Base-by-base conservation (phyloP, 2,797 vertebrate genomes). In the Sebastes minor region DNA sequence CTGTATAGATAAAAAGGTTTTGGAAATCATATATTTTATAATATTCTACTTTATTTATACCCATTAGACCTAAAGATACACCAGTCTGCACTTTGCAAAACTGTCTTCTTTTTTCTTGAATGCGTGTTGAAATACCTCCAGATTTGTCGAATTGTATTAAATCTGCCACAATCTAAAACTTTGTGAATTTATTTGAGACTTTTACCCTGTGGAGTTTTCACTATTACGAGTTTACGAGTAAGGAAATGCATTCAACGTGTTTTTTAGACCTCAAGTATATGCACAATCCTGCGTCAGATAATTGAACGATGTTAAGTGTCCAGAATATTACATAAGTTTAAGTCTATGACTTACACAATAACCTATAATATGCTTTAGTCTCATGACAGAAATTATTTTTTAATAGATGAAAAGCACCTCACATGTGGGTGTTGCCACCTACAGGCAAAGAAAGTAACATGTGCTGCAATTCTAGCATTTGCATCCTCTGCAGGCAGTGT, bases 21-120 rank as follows among this genome's bases (percentile, higher is more conserved):
- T 89, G 76, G 71, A 87, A 88, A 85, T 80, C 49, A 18, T 72
- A 32, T 81, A 82, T 94, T 91, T 94, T 93, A 74, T 94, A 85
- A 79, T 64, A 67, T 80, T 30, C 42, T 84, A 66, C 80, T 90
- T 88, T 85, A 86, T 94, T 90, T 94, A 76, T 89, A 89, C 57
- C 72, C 52, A 70, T 46, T 71, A 53, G 12, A 79, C 23, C 42
- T 81, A 49, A 35, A 55, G 7, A 69, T 77, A 64, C 49, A 82
- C 23, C 59, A 55, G 55, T 84, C 74, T 82, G 33, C 78, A 84
- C 77, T 90, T 90, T 88, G 70, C 83, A 82, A 78, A 86, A 8
- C 16, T 76, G 38, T 78, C 20, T 80, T 66, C 25, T 81, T 67
- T 74, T 82, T 77, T 55, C 60, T 82, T 69, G 28, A 80, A 77